Percentiles rank a stretch among this genome's conserved stretches.
phyloP scores from a whole-genome alignment of 2,113 vertebrate species.

The Amazona guildingii region DNA sequence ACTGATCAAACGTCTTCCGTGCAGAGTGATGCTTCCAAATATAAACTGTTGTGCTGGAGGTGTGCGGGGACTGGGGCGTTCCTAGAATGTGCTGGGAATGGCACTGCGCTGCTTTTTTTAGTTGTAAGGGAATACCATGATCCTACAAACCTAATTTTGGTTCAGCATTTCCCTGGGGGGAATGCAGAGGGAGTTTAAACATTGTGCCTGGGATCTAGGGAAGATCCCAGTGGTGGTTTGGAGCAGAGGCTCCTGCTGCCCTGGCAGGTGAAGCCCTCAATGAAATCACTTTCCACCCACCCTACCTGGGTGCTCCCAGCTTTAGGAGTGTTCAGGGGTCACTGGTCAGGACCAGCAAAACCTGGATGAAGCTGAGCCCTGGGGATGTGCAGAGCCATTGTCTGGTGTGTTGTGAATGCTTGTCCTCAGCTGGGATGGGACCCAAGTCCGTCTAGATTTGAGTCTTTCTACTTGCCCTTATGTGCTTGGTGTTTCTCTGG shows the following conservation, averaged over 20 bases:
- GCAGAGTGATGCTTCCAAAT: background rate
- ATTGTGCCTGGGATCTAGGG: background rate
- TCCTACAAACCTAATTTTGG: background rate
- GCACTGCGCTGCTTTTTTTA: fast-evolving
- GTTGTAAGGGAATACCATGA: background rate
- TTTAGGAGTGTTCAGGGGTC: fast-evolving
- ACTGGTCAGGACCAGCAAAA: background rate
- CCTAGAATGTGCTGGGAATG: background rate
- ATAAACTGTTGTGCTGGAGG: background rate
- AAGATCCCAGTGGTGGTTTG: background rate
- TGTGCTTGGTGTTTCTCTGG: background rate
- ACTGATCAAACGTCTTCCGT: background rate
- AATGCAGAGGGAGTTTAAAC: background rate
- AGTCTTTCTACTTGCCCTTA: background rate
- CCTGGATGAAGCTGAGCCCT: background rate
- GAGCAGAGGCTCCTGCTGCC: background rate
- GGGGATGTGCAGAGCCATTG: fast-evolving
- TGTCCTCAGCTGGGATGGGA: background rate
- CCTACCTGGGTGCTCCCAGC: background rate
- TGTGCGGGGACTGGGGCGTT: background rate
- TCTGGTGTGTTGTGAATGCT: fast-evolving
- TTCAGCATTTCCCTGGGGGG: background rate
- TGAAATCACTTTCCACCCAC: background rate
- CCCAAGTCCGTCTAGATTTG: background rate
- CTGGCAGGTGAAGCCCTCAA: background rate